phyloP scores from a whole-genome alignment of 2,888 invertebrate species.

The Sphaeridia pumilis region DNA sequence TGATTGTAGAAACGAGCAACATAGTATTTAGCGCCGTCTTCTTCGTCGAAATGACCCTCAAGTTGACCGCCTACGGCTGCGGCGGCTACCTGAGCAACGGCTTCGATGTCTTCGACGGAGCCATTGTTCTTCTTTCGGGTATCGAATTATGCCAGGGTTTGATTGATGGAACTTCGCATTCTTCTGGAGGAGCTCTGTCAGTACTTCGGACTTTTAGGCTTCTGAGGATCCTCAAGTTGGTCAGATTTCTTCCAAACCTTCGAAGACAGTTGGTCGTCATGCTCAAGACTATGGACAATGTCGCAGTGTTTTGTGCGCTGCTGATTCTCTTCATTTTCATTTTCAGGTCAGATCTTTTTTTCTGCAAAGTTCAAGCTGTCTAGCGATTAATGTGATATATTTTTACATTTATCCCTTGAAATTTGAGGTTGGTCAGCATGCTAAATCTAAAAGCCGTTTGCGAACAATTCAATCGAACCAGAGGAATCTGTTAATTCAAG shows the following conservation, averaged over 20 bases:
- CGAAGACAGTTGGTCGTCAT: conserved; percentile 95
- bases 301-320: conserved; percentile 97
- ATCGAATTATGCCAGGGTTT: conserved; percentile 70
- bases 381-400: no score
- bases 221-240: conserved; percentile 89
- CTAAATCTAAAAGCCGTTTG: no score
- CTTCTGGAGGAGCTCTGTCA: conserved; percentile 79
- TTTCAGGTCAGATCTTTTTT: no score
- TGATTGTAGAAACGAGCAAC: conserved; percentile 92
- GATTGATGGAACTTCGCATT: conserved; percentile 46
- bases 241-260: conserved; percentile 95
- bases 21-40: conserved; percentile 94
- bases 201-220: conserved; percentile 95
- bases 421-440: no score
- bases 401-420: no score
- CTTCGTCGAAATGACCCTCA: conserved; percentile 94
- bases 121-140: conserved; percentile 89
- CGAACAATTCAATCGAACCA: no score
- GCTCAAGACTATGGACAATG: conserved; percentile 99
- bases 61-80: conserved; percentile 87
- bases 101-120: conserved; percentile 97
- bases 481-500: no score
- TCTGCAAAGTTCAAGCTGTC: no score
- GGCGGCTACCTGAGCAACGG: conserved; percentile 96
- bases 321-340: conserved; percentile 99